Evolutionary conservation across 2,113 vertebrate genomes (phyloP).

Genomic region (Macroglossus sobrinus): DNA sequence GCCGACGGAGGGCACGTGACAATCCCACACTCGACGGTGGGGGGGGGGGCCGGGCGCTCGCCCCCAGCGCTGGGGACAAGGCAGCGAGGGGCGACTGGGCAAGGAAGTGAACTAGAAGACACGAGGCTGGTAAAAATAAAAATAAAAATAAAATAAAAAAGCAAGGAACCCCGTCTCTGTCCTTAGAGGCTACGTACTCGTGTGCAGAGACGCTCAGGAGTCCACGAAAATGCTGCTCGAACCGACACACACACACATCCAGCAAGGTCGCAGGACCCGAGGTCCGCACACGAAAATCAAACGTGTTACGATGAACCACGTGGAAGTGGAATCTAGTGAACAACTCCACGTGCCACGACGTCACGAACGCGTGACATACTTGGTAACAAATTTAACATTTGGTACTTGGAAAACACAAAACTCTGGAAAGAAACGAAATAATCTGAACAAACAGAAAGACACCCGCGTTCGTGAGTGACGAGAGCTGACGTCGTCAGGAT

Average conservation of each 20-base stretch:
- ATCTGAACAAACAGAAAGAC: background rate
- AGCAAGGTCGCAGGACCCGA: background rate
- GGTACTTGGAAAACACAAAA: background rate
- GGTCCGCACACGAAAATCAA: background rate
- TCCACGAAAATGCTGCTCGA: background rate
- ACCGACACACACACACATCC: too few relatives aligned
- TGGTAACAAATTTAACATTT: background rate
- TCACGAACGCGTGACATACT: background rate
- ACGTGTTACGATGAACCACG: rapidly evolving
- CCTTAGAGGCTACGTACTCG: rapidly evolving
- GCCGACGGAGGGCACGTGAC: rapidly evolving
- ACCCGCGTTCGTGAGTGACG: too few relatives aligned
- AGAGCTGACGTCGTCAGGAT: rapidly evolving
- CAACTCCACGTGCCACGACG: background rate
- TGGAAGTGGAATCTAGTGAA: background rate
- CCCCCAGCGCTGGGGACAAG: rapidly evolving
- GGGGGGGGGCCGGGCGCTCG: too few relatives aligned
- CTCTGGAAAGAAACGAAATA: background rate
- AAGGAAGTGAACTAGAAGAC: background rate
- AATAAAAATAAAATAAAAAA: too few relatives aligned
- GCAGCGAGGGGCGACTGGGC: rapidly evolving
- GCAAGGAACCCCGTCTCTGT: rapidly evolving
- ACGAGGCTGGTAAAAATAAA: rapidly evolving
- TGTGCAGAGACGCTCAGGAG: background rate
- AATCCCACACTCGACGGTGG: rapidly evolving